A percentile compares a stretch with the other conserved stretches of the same genome.
phyloP scores from a whole-genome alignment of 2,797 vertebrate species.

The Chelidonichthys spinosus region DNA sequence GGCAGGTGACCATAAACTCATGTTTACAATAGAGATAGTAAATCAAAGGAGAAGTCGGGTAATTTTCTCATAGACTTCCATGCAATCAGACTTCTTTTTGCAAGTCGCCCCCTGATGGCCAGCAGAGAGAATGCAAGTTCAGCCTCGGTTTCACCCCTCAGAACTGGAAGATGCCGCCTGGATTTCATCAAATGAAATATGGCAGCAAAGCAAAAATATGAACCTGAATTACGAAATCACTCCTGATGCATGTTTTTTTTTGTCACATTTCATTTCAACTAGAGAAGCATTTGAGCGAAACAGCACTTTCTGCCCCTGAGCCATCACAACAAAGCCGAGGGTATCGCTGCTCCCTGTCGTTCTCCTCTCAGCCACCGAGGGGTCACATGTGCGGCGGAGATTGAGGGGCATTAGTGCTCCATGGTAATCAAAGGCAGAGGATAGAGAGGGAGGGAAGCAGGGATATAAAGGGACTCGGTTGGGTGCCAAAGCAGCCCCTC shows the following conservation, averaged over 20 bases:
- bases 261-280: constrained; percentile 24
- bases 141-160: too few species aligned
- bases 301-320: constrained; percentile 13
- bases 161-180: neutral
- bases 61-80: too few species aligned
- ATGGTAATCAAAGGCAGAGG: constrained; percentile 88
- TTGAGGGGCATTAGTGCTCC: constrained; percentile 81
- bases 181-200: neutral
- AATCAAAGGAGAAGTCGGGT: too few species aligned
- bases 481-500: constrained; percentile 84
- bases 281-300: constrained; percentile 19
- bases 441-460: constrained; percentile 70
- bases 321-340: constrained; percentile 8
- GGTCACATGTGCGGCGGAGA: constrained; percentile 78
- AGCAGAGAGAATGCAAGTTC: too few species aligned
- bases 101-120: too few species aligned
- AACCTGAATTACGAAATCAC: neutral
- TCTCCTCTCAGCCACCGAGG: constrained; percentile 35
- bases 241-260: neutral
- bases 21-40: too few species aligned
- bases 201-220: neutral
- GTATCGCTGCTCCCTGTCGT: neutral
- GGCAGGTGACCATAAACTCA: too few species aligned
- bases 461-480: constrained; percentile 81
- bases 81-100: too few species aligned